A percentile compares a stretch with the other conserved stretches of the same genome.
These are phyloP conservation scores for Scaptomyza graminum DNA, from an alignment of 1,140 invertebrate species.

Conservation along the genomic window DNA sequence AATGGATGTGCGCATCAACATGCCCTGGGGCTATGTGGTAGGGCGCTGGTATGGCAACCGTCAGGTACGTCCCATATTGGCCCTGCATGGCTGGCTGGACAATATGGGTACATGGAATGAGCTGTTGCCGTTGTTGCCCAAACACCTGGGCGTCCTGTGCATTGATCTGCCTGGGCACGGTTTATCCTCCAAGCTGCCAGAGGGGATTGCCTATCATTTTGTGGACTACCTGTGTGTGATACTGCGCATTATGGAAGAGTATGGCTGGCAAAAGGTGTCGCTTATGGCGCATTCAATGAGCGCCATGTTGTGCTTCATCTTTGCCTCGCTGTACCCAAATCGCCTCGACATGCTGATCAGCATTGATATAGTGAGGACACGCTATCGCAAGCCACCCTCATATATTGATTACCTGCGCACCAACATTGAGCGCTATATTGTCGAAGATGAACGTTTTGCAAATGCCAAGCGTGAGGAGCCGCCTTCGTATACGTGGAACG, in stretches of 20 bases:
- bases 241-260: conserved; percentile 86
- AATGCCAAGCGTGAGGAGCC: conserved; percentile 84
- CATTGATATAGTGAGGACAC: conserved; percentile 86
- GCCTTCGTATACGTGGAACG: conserved; percentile 86
- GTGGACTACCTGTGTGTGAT: conserved; percentile 86
- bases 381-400: conserved; percentile 72
- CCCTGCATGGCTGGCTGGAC: conserved; percentile 91
- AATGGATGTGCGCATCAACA: conserved; percentile 87
- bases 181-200: conserved; percentile 87
- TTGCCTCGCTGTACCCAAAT: conserved; percentile 86
- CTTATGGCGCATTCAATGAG: conserved; percentile 89
- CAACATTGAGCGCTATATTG: conserved; percentile 74
- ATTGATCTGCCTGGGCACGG: conserved; percentile 90
- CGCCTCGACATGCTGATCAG: conserved; percentile 87
- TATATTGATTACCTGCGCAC: conserved; percentile 72
- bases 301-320: conserved; percentile 86
- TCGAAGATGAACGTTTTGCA: conserved; percentile 73
- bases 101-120: conserved; percentile 90
- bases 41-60: conserved; percentile 89
- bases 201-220: conserved; percentile 86
- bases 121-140: conserved; percentile 86
- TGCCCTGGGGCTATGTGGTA: conserved; percentile 88
- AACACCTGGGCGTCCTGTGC: conserved; percentile 87
- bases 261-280: conserved; percentile 88
- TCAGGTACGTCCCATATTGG: conserved; percentile 87